phyloP scores from a whole-genome alignment of 2,888 invertebrate species.

The Agrypnus murinus region DNA sequence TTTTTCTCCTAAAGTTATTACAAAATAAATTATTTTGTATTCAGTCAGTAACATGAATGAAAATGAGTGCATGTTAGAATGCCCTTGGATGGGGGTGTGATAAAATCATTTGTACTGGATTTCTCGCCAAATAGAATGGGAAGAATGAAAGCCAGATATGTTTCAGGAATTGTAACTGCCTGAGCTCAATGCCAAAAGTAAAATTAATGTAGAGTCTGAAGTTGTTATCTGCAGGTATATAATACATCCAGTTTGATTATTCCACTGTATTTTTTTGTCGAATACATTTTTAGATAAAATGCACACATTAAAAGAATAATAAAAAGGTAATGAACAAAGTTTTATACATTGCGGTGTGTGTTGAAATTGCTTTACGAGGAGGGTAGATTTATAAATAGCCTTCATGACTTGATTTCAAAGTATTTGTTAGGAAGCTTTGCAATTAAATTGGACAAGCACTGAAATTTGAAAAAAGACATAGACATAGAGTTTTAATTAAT shows the following conservation, averaged over 20 bases:
- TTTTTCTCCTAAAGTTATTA: neutral
- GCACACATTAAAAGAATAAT: constrained; percentile 29
- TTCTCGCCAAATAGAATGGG: constrained; percentile 23
- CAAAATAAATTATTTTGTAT: constrained; percentile 1
- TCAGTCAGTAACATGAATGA: constrained; percentile 21
- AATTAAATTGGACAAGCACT: too few relatives aligned
- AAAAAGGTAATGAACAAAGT: constrained; percentile 16
- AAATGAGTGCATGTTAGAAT: constrained; percentile 19
- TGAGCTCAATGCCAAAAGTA: constrained; percentile 20
- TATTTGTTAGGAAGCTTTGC: too few relatives aligned
- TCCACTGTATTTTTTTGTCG: constrained; percentile 10
- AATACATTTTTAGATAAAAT: constrained; percentile 28
- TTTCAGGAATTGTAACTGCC: constrained; percentile 26
- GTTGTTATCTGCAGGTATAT: constrained; percentile 20
- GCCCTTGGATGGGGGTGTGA: constrained; percentile 11
- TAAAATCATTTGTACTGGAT: constrained; percentile 26
- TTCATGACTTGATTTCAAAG: too few relatives aligned
- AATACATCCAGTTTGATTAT: constrained; percentile 18
- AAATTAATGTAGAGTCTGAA: constrained; percentile 7
- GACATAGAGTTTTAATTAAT: too few relatives aligned
- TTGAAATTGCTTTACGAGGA: neutral
- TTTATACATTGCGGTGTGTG: too few relatives aligned
- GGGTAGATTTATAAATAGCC: neutral
- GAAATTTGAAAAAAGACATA: too few relatives aligned
- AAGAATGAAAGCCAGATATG: constrained; percentile 18